A percentile compares a stretch with the other conserved stretches of the same genome.
Evolutionary conservation across 2,113 vertebrate species (phyloP).

Genomic region (Rousettus leschenaultii): DNA sequence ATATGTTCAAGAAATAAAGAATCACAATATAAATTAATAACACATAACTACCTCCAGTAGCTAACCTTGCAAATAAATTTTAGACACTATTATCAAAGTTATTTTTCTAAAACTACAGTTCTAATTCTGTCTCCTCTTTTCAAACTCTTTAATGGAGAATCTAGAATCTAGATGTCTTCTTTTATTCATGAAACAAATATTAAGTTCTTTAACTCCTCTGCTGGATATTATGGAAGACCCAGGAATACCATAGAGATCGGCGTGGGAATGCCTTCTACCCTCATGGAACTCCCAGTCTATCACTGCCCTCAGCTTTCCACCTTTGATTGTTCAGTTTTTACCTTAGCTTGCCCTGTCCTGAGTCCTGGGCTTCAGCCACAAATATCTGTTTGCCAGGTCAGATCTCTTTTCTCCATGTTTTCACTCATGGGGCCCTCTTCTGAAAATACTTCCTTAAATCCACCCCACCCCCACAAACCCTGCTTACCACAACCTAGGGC

Average conservation of each 20-base stretch:
- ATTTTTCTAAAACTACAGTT: neutral
- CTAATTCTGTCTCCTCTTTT: neutral
- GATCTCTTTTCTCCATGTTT: neutral
- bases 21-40: neutral
- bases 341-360: neutral
- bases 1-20: neutral
- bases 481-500: neutral
- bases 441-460: neutral
- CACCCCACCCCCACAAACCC: neutral
- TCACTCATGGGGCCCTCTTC: neutral
- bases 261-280: neutral
- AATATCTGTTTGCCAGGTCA: neutral
- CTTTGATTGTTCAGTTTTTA: neutral
- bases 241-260: neutral
- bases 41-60: neutral
- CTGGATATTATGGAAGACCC: neutral
- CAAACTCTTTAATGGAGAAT: neutral
- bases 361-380: neutral
- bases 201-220: neutral
- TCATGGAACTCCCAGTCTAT: neutral
- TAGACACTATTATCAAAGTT: neutral
- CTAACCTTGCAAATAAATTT: neutral
- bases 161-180: neutral
- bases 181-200: neutral
- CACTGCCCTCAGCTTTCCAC: neutral